Evolutionary conservation across 2,888 invertebrate species (phyloP), one percentile per base, ranked within the genome.

Genomic region (Strigamia transsilvanica): DNA sequence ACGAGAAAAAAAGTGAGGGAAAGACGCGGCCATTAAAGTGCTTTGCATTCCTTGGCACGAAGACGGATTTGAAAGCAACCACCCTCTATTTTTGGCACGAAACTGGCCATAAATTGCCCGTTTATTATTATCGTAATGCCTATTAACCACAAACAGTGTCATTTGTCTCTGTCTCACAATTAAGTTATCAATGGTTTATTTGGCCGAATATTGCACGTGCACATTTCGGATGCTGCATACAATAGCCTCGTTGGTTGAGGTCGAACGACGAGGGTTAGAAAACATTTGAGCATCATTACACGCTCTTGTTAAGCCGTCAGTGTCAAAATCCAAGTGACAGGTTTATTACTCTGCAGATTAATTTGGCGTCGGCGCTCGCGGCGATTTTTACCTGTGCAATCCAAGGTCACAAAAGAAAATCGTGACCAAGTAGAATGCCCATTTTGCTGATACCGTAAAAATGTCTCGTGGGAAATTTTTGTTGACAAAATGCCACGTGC

Each of bases 291-390:
- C 79, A 79, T 79, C 79, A 79, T 79, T 79, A 79, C 41, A 79
- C 79, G 79, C 79, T 79, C 79, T 79, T 79, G 79, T 79, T 79
- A 79, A 79, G 79, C 79, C 79, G n/a, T 79, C 79, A 79, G 34
- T 34, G 79, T 27, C 41, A 27, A 32, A 41, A 38, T 34, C 41
- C 32, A 38, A 27, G 79, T 79, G 79, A 79, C 79, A 79, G 79
- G 32, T 79, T 79, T 79, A 79, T 79, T 79, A 79, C 32, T 23
- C 77, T 77, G 23, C 77, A 77, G 23, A 32, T 77, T 77, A 23
- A 77, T 32, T 77, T 32, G 77, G 34, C 77, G 77, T 51, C 51
- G 51, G 51, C 51, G 51, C 51, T 51, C 51, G 51, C 3, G 51
- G 51, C 51, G 12, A 15, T 51, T 51, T 51, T 51, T 51, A 51